These are phyloP conservation scores for Clarias platycephalus DNA, from an alignment of 2,797 vertebrate species.

Conservation along the genomic window DNA sequence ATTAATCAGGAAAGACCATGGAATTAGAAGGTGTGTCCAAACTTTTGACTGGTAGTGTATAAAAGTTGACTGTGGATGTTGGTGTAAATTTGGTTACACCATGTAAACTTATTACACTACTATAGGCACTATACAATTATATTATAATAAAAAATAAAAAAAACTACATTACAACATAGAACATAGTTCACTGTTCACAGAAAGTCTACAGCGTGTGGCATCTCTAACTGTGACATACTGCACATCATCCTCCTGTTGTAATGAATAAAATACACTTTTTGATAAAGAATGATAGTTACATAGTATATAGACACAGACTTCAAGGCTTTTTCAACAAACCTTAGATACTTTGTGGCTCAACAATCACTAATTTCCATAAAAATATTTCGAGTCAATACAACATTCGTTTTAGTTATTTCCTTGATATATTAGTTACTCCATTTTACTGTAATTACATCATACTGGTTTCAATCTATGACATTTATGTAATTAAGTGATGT, in stretches of 20 bases:
- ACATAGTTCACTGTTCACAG: background rate
- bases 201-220: background rate
- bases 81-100: too few relatives aligned
- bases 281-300: background rate
- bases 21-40: too few relatives aligned
- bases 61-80: background rate
- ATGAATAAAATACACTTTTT: background rate
- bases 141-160: too few relatives aligned
- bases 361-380: background rate
- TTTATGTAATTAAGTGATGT: background rate
- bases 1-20: too few relatives aligned
- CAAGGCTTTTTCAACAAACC: background rate
- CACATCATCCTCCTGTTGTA: background rate
- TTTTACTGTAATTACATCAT: background rate
- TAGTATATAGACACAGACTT: too few relatives aligned
- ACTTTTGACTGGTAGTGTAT: too few relatives aligned
- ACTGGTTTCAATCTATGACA: background rate
- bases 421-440: background rate
- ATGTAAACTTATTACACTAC: background rate
- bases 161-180: background rate
- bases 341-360: background rate
- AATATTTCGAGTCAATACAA: background rate
- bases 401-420: background rate
- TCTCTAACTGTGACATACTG: background rate
- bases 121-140: too few relatives aligned